Evolutionary conservation across 2,888 invertebrate genomes (phyloP).

Genomic region (Brachypalpus laphriformis): DNA sequence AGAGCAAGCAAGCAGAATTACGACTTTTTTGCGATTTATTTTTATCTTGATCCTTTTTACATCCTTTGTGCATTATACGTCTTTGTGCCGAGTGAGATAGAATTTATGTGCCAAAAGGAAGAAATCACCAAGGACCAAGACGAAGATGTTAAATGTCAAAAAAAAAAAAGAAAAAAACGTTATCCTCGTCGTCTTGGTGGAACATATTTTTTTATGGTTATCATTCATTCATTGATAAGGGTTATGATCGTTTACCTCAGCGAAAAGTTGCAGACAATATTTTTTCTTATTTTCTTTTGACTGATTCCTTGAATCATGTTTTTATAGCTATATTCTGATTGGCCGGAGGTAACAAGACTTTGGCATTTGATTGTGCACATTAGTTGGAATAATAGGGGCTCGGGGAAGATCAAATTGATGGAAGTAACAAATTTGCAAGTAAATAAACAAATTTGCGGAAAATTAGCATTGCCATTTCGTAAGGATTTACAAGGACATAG

Average conservation of each 20-base stretch:
- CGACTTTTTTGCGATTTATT: constrained; percentile 68
- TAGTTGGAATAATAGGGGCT: not conserved
- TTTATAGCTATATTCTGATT: constrained; percentile 38
- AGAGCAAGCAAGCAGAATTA: constrained; percentile 50
- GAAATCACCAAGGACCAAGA: constrained; percentile 11
- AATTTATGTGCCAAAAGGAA: constrained; percentile 58
- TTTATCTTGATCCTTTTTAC: constrained; percentile 69
- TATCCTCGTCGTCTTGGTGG: constrained; percentile 11
- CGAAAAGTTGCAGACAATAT: constrained; percentile 50
- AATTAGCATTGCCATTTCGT: constrained; percentile 35
- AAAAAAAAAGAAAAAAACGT: not conserved
- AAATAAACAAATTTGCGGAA: constrained; percentile 46
- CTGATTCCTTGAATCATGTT: constrained; percentile 47
- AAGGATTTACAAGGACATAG: constrained; percentile 4
- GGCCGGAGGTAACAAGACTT: not conserved
- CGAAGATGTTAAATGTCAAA: constrained; percentile 57
- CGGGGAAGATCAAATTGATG: constrained; percentile 33
- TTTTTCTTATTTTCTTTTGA: not conserved
- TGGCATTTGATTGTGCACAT: not conserved
- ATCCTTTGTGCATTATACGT: constrained; percentile 68
- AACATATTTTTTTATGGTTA: constrained; percentile 62
- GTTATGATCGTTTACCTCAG: constrained; percentile 71
- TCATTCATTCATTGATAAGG: constrained; percentile 70
- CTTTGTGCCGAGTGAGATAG: constrained; percentile 8
- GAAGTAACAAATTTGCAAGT: constrained; percentile 47